A percentile compares a stretch with the other conserved stretches of the same genome.
Conservation (phyloP, 2,797 vertebrate species). For the Phataginus tetradactyla region DNA sequence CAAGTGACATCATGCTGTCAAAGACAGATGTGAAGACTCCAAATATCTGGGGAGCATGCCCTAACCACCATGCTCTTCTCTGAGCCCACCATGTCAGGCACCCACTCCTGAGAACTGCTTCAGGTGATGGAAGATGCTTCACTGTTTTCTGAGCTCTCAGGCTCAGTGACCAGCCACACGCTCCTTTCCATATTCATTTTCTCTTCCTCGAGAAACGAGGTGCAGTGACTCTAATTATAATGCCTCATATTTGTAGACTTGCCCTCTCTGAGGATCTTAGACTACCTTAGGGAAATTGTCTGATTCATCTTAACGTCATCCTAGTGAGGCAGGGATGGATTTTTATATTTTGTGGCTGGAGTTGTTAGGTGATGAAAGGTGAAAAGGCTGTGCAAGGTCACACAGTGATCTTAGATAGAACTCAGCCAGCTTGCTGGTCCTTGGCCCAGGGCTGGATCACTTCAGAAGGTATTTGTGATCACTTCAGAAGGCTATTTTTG, state of each 20-base stretch:
- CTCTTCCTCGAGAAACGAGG: slow-evolving; percentile 46
- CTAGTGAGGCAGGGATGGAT: not conserved
- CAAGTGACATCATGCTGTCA: not conserved
- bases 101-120: not conserved
- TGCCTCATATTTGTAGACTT: slow-evolving; percentile 18
- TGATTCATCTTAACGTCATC: slow-evolving; percentile 50
- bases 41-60: not conserved
- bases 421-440: not conserved
- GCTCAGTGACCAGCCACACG: not conserved
- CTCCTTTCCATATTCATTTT: slow-evolving; percentile 48
- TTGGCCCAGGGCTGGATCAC: not conserved
- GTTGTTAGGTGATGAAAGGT: slow-evolving; percentile 3
- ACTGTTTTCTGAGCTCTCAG: slow-evolving; percentile 29
- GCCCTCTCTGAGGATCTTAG: slow-evolving; percentile 16
- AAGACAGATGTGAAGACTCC: not conserved
- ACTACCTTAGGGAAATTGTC: slow-evolving; percentile 24
- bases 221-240: slow-evolving; percentile 49
- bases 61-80: not conserved
- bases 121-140: slow-evolving; percentile 7
- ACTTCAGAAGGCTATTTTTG: slow-evolving; percentile 10
- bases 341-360: slow-evolving; percentile 43
- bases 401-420: not conserved
- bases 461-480: slow-evolving; percentile 23
- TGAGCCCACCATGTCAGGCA: not conserved
- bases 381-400: slow-evolving; percentile 15